These are phyloP conservation scores for Pandemis cinnamomeana DNA, from an alignment of 2,888 invertebrate species.

Conservation along the genomic window DNA sequence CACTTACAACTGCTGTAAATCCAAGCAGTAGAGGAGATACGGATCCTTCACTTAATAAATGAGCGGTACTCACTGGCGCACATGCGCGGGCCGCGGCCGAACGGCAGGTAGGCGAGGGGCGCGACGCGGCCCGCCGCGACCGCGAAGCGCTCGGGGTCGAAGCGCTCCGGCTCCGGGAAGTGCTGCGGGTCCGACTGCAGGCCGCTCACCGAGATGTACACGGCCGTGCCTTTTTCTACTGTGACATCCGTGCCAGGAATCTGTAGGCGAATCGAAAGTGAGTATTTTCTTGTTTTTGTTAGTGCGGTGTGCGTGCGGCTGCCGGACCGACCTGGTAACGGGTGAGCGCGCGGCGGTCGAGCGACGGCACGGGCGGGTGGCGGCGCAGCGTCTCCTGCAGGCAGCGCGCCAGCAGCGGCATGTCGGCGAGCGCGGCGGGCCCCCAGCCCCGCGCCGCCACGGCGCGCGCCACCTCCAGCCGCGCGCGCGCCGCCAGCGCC, in stretches of 20 bases:
- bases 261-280: not conserved
- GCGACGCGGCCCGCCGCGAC: too few relatives aligned
- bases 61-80: not conserved
- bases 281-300: not conserved
- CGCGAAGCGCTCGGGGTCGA: not conserved
- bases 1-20: too few relatives aligned
- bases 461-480: not conserved
- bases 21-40: too few relatives aligned
- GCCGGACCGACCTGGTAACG: not conserved
- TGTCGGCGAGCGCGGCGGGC: not conserved
- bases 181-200: not conserved
- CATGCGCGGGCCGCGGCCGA: not conserved
- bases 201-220: not conserved
- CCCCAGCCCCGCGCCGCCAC: not conserved
- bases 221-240: not conserved
- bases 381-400: not conserved
- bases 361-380: not conserved
- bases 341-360: not conserved
- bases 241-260: not conserved
- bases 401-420: slow-evolving; percentile 4
- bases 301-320: not conserved
- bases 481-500: not conserved
- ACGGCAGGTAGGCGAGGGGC: not conserved
- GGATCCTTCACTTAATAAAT: too few relatives aligned
- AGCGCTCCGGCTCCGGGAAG: not conserved